Evolutionary conservation across 2,888 invertebrate genomes (phyloP), one percentile per base, ranked within the genome.

Genomic region (Tipula lateralis): DNA sequence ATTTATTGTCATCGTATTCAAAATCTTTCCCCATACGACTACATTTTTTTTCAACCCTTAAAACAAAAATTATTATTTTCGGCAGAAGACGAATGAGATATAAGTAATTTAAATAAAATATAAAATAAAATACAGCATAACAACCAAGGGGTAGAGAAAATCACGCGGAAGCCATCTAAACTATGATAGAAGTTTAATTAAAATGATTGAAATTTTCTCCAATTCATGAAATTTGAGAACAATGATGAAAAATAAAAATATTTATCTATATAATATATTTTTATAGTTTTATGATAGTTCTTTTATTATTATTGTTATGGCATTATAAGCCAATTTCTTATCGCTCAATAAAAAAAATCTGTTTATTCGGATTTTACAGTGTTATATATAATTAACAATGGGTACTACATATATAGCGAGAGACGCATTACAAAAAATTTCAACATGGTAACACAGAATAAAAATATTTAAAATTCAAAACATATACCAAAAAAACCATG

Each of bases 151-250:
- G 24, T 24, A 24, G 24, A 16, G 30, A 82, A 82, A 30, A 82
- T 7, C 5, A 30, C 82, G 82, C 82, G 82, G 82, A 82, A 82
- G 32, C 82, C 82, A 82, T 30, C 29, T 30, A 82, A 82, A 82
- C 29, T 30, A 82, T n/a, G 16, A 83, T 83, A 83, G 4, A 83
- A 83, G 16, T 83, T 83, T 83, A 83, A 83, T 83, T 83, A 83
- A 83, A 83, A 83, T 34, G 19, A 34, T 83, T 83, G 83, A 83
- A 83, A 83, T 34, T 30, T 82, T 82, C 24, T n/a, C 16, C 44
- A n/a, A 3, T 24, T 24, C 66, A 82, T 82, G 82, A 82, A 82
- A 82, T 30, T 30, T 32, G 82, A 82, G 82, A 82, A 82, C 29
- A 82, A 82, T 82, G 29, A 29, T 82, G 6, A 80, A 29, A 29